Conservation (phyloP, 2,888 invertebrate species). For the Lochmaea capreae region DNA sequence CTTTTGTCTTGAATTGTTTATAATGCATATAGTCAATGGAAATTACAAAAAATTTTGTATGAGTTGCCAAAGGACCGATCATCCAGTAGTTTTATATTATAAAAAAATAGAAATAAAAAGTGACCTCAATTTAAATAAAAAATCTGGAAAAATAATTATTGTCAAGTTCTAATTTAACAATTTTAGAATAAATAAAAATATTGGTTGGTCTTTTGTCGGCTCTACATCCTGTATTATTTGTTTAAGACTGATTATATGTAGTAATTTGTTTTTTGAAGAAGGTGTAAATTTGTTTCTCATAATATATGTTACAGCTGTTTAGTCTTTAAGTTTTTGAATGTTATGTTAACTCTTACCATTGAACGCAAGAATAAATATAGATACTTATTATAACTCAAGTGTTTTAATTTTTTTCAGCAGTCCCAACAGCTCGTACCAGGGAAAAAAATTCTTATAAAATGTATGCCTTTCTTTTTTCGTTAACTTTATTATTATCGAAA, state of each 20-base stretch:
- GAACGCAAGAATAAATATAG: constrained; percentile 54
- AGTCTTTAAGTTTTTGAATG: constrained; percentile 51
- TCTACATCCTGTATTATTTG: constrained; percentile 43
- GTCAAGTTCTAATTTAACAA: too few relatives aligned
- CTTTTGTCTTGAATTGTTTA: constrained; percentile 41
- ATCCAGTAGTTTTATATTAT: background rate
- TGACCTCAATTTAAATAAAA: background rate
- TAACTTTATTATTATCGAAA: too few relatives aligned
- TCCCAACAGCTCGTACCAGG: too few relatives aligned
- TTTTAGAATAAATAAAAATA: too few relatives aligned
- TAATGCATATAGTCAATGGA: constrained; percentile 39
- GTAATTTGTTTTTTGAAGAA: constrained; percentile 46
- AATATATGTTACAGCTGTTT: constrained; percentile 32
- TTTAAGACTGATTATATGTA: constrained; percentile 49
- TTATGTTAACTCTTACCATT: constrained; percentile 59
- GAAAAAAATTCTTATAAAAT: too few relatives aligned
- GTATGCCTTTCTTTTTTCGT: too few relatives aligned
- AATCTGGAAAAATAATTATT: background rate
- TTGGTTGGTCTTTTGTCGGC: background rate
- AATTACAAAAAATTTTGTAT: constrained; percentile 10
- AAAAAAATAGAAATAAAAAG: too few relatives aligned
- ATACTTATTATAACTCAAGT: constrained; percentile 39
- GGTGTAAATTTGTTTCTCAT: constrained; percentile 43
- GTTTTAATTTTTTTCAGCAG: too few relatives aligned
- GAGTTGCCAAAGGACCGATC: background rate